Conservation (phyloP, 1,140 invertebrate species). For the Sminthurides bifidus region DNA sequence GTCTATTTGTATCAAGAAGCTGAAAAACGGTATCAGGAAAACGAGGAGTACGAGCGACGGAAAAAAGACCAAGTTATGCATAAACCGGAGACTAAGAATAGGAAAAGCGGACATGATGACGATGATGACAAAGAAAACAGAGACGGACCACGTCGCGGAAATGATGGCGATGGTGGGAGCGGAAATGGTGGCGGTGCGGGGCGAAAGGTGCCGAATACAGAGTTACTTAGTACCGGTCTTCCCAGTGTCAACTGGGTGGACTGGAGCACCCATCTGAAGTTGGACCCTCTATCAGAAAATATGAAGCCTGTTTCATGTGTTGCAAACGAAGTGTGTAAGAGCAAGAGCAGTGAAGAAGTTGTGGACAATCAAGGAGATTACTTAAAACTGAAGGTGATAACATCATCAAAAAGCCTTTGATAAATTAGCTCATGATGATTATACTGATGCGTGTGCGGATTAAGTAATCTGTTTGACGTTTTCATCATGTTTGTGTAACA, state of each 20-base stretch:
- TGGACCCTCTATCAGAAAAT: background rate
- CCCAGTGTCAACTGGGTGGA: constrained; percentile 70
- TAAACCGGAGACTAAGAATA: background rate
- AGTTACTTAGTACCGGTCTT: constrained; percentile 56
- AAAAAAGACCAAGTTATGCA: constrained; percentile 5
- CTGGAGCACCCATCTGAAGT: constrained; percentile 61
- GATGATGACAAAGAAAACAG: constrained; percentile 42
- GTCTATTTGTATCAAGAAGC: constrained; percentile 6
- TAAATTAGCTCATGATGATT: background rate
- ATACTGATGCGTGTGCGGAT: too few relatives aligned
- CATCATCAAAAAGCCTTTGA: background rate
- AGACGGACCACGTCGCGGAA: constrained; percentile 37
- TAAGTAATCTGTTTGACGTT: too few relatives aligned
- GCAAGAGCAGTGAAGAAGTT: background rate
- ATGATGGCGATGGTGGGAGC: constrained; percentile 6
- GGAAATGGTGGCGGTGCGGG: constrained; percentile 25
- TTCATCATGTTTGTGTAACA: too few relatives aligned
- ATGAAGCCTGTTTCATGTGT: too few relatives aligned
- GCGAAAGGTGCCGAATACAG: constrained; percentile 38
- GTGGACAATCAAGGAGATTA: background rate
- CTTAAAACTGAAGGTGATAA: constrained; percentile 2
- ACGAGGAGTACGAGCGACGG: background rate
- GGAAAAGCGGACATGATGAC: background rate
- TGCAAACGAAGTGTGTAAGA: background rate
- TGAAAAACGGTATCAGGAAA: constrained; percentile 23